Evolutionary conservation across 2,888 invertebrate species (phyloP), one percentile per base, ranked within the genome.

Genomic region (Sphaerophoria taeniata): DNA sequence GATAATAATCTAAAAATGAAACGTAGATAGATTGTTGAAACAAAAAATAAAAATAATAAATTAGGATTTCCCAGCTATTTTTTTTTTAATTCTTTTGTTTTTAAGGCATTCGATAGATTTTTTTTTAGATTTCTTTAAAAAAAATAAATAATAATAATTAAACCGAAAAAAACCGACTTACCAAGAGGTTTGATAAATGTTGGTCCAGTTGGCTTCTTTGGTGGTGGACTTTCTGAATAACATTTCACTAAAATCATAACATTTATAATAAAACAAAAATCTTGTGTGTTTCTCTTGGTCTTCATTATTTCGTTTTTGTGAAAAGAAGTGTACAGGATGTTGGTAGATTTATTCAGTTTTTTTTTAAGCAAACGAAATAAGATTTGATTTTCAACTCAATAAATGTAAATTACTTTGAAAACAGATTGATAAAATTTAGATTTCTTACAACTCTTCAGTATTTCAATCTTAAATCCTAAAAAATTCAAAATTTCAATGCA

Each of bases 171-270:
- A 43, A 43, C 55, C 4, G 14, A 85, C 85, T 85, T 85, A 85
- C 85, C 85, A 47, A 85, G 51, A 4, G 85, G 85, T 55, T 70
- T 85, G 31, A 85, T 85, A 60, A 85, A 85, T n/a, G 70, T 85
- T 51, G 81, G 3, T 56, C 51, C 69, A 53, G 11, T 14, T 34
- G 69, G 49, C 69, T 69, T 39, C 58, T 72, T 69, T 16, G 49
- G 51, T 16, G 49, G 51, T n/a, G 73, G 61, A 9, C 60, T 72
- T 76, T 80, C 58, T 67, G 82, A 70, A 73, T 24, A 73, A 77
- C 63, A 81, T 63, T 85, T 53, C 76, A 63, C 85, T 85, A 85
- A 81, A 85, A 85, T 43, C 73, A 81, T 73, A 81, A 77, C 33
- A 63, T 47, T 60, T 39, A 31, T 24, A 60, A 60, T 12, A 60